Conservation (phyloP, 2,888 invertebrate species). For the Acrobasis repandana region DNA sequence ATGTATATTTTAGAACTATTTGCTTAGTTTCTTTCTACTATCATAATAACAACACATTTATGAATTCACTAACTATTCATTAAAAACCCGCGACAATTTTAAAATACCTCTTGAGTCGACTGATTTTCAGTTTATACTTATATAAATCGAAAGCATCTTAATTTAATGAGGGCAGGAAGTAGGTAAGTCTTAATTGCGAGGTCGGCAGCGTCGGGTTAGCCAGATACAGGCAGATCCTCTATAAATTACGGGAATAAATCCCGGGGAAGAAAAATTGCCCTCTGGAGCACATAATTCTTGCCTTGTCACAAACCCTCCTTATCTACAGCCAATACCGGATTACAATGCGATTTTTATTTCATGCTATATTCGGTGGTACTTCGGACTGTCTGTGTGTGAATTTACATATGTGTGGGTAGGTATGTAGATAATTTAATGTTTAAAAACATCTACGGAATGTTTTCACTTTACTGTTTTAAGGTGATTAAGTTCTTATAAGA, state of each 20-base stretch:
- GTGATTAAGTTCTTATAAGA: too few species aligned
- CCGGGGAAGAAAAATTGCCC: constrained; percentile 82
- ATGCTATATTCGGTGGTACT: constrained; percentile 64
- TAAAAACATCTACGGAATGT: not conserved
- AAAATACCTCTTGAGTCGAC: too few species aligned
- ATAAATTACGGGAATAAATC: constrained; percentile 83
- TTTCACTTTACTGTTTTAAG: not conserved
- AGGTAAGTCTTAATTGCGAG: constrained; percentile 74
- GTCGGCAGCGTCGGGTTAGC: constrained; percentile 70
- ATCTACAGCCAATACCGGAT: constrained; percentile 83
- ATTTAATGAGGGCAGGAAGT: constrained; percentile 63
- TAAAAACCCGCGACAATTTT: too few species aligned
- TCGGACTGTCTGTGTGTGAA: constrained; percentile 40
- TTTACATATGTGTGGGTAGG: not conserved
- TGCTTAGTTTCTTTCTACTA: too few species aligned
- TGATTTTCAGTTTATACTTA: not conserved
- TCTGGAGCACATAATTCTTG: constrained; percentile 83
- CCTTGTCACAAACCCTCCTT: constrained; percentile 83
- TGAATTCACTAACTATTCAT: too few species aligned
- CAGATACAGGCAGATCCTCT: constrained; percentile 81
- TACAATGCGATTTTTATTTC: constrained; percentile 83
- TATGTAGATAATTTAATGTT: not conserved
- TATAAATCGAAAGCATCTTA: constrained; percentile 43
- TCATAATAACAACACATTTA: too few species aligned
- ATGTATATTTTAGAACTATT: too few species aligned